phyloP scores from a whole-genome alignment of 2,888 invertebrate species.

The Oxytorus armatus region DNA sequence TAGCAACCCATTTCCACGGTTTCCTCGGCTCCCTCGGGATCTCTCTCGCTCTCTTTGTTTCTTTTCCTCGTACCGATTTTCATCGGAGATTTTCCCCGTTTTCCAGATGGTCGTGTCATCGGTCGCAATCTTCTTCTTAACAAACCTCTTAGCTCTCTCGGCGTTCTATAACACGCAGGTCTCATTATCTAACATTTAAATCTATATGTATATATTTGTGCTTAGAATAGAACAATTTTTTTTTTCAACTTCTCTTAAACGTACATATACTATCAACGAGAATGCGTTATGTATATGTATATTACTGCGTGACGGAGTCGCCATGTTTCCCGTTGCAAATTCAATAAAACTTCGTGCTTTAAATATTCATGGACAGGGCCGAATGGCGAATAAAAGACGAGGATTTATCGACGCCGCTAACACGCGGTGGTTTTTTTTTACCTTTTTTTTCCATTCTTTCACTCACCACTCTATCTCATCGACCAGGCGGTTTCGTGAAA shows the following conservation, averaged over 20 bases:
- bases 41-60: slow-evolving; percentile 1
- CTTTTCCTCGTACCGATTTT: slow-evolving; percentile 17
- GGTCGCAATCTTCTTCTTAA: slow-evolving; percentile 39
- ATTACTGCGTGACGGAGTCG: slow-evolving; percentile 8
- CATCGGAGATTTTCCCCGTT: slow-evolving; percentile 35
- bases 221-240: neutral
- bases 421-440: slow-evolving; percentile 16
- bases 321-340: slow-evolving; percentile 46
- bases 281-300: slow-evolving; percentile 18
- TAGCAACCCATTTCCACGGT: slow-evolving; percentile 46
- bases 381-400: slow-evolving; percentile 46
- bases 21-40: slow-evolving; percentile 26
- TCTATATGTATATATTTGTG: neutral
- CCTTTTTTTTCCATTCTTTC: slow-evolving; percentile 30
- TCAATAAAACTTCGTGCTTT: slow-evolving; percentile 60
- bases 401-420: slow-evolving; percentile 45
- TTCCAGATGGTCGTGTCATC: slow-evolving; percentile 1
- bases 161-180: slow-evolving; percentile 3
- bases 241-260: neutral
- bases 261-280: neutral
- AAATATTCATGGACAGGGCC: slow-evolving; percentile 55
- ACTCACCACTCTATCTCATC: slow-evolving; percentile 20
- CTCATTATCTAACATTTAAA: neutral
- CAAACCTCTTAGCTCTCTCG: slow-evolving; percentile 20
- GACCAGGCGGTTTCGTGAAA: slow-evolving; percentile 9